Evolutionary conservation across 35 echinoderm and acorn worm species (phyloP).

Genomic region (Hemicentrotus pulcherrimus): DNA sequence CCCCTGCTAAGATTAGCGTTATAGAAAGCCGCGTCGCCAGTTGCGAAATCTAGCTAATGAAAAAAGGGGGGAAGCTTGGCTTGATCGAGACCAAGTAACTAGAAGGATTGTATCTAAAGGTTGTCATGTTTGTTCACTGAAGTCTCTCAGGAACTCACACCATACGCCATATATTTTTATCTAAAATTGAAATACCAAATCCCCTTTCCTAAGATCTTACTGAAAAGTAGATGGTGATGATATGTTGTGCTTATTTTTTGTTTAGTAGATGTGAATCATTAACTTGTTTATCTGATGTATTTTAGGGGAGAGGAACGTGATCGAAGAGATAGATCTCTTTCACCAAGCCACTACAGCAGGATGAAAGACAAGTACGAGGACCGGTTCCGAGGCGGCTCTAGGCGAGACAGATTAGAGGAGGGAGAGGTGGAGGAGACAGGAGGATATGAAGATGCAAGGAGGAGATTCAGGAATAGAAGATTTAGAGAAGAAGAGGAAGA

Average conservation of each 20-base stretch:
- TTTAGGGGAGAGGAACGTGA: slow-evolving; percentile 53
- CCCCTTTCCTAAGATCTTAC: too few species aligned
- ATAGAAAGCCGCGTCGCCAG: too few species aligned
- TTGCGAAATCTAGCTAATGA: too few species aligned
- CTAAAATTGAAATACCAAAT: neutral
- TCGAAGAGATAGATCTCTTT: neutral
- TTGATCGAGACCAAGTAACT: too few species aligned
- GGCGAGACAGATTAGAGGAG: neutral
- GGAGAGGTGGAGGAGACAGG: slow-evolving; percentile 22
- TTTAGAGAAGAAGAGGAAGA: slow-evolving; percentile 43
- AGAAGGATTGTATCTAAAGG: too few species aligned
- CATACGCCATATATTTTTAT: neutral
- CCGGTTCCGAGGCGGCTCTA: neutral
- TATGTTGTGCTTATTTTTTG: neutral
- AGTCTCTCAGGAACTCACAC: too few species aligned
- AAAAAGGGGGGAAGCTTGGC: too few species aligned
- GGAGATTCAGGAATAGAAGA: slow-evolving; percentile 67
- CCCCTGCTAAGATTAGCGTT: too few species aligned
- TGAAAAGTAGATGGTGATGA: too few species aligned
- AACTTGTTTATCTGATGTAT: neutral
- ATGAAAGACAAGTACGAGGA: slow-evolving; percentile 61
- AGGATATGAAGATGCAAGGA: slow-evolving; percentile 65
- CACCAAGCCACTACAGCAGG: slow-evolving; percentile 43
- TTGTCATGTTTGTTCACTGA: too few species aligned
- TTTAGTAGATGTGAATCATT: neutral